These are phyloP conservation scores for Resseliella maxima DNA, from an alignment of 2,888 invertebrate genomes.

Conservation along the genomic window DNA sequence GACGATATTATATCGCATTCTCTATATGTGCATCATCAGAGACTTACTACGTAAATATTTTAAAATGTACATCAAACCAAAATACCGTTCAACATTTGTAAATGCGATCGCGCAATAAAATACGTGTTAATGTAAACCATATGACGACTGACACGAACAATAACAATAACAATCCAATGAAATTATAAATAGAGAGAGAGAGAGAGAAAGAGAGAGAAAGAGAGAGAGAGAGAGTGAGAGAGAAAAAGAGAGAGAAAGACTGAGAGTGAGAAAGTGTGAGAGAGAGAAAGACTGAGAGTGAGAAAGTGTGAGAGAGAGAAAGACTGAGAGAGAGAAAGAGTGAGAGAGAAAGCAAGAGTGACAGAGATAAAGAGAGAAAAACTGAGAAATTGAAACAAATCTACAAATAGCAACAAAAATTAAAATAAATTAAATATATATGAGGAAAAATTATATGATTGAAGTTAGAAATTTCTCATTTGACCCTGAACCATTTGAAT, in stretches of 20 bases:
- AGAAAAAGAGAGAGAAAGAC: too few species aligned
- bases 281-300: too few species aligned
- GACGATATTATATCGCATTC: background rate
- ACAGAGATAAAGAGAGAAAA: background rate
- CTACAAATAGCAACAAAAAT: constrained; percentile 3
- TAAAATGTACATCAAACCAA: background rate
- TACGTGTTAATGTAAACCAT: constrained; percentile 9
- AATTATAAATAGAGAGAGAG: background rate
- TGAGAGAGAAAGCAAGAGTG: too few species aligned
- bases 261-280: too few species aligned
- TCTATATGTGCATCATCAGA: background rate
- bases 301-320: too few species aligned
- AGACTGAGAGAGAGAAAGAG: too few species aligned
- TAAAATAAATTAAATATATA: constrained; percentile 17
- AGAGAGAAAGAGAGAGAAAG: too few species aligned
- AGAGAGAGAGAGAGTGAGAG: too few species aligned
- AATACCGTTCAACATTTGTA: background rate
- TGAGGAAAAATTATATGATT: background rate
- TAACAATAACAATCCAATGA: background rate
- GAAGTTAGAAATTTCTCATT: constrained; percentile 20
- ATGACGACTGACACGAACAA: background rate
- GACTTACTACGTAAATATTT: too few species aligned
- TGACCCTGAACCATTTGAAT: constrained; percentile 27
- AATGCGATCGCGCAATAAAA: background rate
- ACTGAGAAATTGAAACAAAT: too few species aligned